Evolutionary conservation across 2,797 vertebrate species (phyloP), one percentile per base, ranked within the genome.

Genomic region (Urocyon cinereoargenteus): DNA sequence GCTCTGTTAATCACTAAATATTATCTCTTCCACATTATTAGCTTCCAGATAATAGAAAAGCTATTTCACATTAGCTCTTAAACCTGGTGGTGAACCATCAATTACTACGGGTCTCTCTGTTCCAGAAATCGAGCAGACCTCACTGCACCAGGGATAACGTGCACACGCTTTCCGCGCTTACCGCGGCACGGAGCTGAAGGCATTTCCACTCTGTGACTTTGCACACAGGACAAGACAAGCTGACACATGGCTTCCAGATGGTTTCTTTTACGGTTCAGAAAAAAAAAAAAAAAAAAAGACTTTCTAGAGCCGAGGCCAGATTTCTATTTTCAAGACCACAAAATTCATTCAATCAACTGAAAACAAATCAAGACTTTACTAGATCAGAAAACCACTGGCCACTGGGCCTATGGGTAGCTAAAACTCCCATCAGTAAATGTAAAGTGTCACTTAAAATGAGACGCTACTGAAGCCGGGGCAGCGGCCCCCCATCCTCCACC

Each of bases 181-280:
- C 19, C 34, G 0, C 0, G 9, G 28, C 22, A 15, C 9, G 0
- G 0, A 34, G 81, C 53, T 73, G 59, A 53, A 85, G 72, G 36
- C 2, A 0, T 53, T 40, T 70, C 53, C 34, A 40, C 14, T 26
- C 21, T 2, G 1, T 2, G 16, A 45, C 21, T 83, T 73, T 64
- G 88, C 98, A 92, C 62, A 70, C 53, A 96, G 98, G 98, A 99
- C 99, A 97, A 96, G 86, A 91, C 10, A 49, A 72, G 90, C 86
- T 98, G 98, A 98, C 87, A 51, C 26, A 97, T 77, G 59, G 96
- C 97, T 99, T 99, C 98, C 99, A 99, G 97, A 99, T 98, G 98
- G 98, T 98, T 99, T 99, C 99, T 98, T 95, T 88, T 3, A 21
- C 2, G 1, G 3, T 18, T 95, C 87, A 81, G 90, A 97, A 78